Conservation (phyloP, 1,140 invertebrate genomes). For the Papilio dardanus region DNA sequence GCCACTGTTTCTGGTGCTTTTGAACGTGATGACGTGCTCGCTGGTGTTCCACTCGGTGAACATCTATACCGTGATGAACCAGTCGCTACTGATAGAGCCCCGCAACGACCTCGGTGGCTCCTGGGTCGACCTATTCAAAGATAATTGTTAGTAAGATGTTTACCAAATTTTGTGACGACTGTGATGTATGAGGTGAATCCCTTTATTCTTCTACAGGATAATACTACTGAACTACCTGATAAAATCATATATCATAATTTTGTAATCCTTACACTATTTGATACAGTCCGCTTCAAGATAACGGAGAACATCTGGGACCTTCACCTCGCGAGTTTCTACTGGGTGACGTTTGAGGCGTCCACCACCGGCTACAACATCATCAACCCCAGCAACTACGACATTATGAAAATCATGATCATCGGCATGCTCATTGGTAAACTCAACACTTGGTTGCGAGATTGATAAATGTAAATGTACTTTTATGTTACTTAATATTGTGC, state of each 20-base stretch:
- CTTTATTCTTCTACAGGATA: neutral
- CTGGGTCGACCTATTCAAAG: slow-evolving; percentile 57
- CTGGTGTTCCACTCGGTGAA: slow-evolving; percentile 60
- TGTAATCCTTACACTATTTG: neutral
- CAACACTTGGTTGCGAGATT: neutral
- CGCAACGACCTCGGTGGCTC: slow-evolving; percentile 59
- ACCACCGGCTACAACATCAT: slow-evolving; percentile 64
- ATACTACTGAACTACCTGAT: too few relatives aligned
- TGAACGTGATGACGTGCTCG: slow-evolving; percentile 62
- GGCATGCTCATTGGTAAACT: slow-evolving; percentile 62
- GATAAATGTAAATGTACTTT: neutral
- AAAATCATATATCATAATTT: too few relatives aligned
- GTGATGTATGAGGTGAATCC: too few relatives aligned
- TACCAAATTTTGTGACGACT: neutral
- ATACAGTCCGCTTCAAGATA: slow-evolving; percentile 62
- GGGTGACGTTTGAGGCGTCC: slow-evolving; percentile 68
- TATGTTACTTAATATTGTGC: neutral
- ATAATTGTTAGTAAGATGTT: slow-evolving; percentile 51
- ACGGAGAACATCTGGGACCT: slow-evolving; percentile 61
- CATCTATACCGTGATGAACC: slow-evolving; percentile 46
- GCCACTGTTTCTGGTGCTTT: slow-evolving; percentile 58
- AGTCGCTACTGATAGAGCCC: slow-evolving; percentile 51
- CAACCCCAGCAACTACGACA: slow-evolving; percentile 57
- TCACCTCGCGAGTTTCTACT: slow-evolving; percentile 62
- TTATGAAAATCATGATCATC: slow-evolving; percentile 58